Conservation (phyloP, 2,797 vertebrate species). For the Manis pentadactyla region DNA sequence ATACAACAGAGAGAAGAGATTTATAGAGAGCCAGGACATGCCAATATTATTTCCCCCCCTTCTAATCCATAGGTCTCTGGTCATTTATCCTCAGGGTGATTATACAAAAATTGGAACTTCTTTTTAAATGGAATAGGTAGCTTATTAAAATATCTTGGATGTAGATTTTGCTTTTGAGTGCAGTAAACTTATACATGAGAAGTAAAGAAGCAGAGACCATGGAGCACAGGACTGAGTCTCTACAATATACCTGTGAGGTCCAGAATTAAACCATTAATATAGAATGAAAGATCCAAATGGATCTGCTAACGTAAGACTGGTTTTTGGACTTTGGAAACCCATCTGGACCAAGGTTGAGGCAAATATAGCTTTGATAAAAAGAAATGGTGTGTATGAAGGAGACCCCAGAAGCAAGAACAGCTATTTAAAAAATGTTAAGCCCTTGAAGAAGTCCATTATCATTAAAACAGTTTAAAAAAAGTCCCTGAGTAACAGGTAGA, state of each 20-base stretch:
- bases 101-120: background rate
- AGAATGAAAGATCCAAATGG: background rate
- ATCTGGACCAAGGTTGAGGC: background rate
- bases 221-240: background rate
- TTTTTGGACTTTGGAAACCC: background rate
- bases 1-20: conserved; percentile 54
- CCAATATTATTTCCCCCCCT: background rate
- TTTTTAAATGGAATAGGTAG: background rate
- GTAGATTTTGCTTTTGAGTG: background rate
- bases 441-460: background rate
- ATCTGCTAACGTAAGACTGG: background rate
- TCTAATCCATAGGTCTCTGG: background rate
- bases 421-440: background rate
- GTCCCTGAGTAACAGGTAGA: background rate
- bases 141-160: background rate
- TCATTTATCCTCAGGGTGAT: background rate
- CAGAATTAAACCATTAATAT: background rate
- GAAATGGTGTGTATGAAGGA: background rate
- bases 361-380: background rate
- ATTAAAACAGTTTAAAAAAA: background rate
- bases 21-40: background rate
- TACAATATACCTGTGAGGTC: background rate
- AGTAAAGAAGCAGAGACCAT: background rate
- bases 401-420: background rate
- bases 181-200: background rate